Evolutionary conservation across 2,797 vertebrate species (phyloP).

Genomic region (Neopelma chrysocephalum): DNA sequence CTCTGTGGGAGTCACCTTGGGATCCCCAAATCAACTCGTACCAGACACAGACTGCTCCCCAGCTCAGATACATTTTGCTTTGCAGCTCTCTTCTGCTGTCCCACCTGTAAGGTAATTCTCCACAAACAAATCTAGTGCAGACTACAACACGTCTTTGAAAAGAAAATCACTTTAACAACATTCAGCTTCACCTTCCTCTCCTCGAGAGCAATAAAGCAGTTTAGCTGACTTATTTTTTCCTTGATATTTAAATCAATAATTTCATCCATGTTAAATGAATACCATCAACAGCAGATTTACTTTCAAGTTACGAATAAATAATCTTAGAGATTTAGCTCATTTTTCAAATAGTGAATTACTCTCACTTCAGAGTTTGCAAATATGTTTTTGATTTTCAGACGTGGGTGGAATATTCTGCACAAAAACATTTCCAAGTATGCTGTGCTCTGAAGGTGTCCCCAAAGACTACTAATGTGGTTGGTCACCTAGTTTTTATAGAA

Average conservation of each 20-base stretch:
- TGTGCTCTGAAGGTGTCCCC: not conserved
- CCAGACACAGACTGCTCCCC: not conserved
- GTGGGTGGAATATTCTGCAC: not conserved
- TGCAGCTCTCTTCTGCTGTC: not conserved
- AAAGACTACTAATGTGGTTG: not conserved
- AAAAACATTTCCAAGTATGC: not conserved
- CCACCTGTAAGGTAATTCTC: not conserved
- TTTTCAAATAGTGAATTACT: conserved; percentile 26
- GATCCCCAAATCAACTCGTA: accelerated
- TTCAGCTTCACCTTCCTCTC: not conserved
- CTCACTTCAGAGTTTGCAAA: conserved; percentile 30
- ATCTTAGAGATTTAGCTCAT: not conserved
- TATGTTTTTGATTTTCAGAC: conserved; percentile 42
- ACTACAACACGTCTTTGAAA: not conserved
- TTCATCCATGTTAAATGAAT: conserved; percentile 28
- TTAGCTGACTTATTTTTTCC: not conserved
- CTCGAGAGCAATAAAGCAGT: not conserved
- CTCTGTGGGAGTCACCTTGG: accelerated
- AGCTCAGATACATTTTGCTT: not conserved
- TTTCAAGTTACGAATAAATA: not conserved
- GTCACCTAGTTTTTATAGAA: not conserved
- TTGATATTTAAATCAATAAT: conserved; percentile 40
- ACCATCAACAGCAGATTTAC: not conserved
- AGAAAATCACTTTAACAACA: not conserved
- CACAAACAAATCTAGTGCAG: not conserved